Percentiles rank a stretch among this genome's conserved stretches.
Evolutionary conservation across 1,140 invertebrate genomes (phyloP).

Genomic region (Octopus bimaculoides): DNA sequence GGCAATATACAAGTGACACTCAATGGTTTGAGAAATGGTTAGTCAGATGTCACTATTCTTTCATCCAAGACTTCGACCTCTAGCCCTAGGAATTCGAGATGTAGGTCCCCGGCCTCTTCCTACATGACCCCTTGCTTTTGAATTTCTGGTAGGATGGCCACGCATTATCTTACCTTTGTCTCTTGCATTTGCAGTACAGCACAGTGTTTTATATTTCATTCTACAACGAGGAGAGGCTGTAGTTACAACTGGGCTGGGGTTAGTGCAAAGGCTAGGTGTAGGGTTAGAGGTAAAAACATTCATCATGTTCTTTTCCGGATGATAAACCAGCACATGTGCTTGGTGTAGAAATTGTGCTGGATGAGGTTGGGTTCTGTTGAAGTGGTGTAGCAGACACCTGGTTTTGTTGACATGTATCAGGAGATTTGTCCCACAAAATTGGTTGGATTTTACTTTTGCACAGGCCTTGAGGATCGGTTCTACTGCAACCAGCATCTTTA

Average conservation of each 20-base stretch:
- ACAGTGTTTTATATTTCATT: not conserved
- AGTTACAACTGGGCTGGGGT: not conserved
- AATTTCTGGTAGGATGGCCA: not conserved
- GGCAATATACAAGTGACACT: no score
- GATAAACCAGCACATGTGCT: not conserved
- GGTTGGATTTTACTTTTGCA: slow-evolving; percentile 4
- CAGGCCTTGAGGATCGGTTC: not conserved
- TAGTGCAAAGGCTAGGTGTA: not conserved
- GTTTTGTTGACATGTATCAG: not conserved
- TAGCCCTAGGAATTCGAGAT: not conserved
- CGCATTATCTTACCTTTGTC: not conserved
- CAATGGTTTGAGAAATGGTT: no score
- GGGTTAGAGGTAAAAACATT: not conserved
- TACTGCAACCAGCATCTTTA: no score
- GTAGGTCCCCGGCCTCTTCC: not conserved
- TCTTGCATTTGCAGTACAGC: not conserved
- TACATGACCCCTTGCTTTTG: not conserved
- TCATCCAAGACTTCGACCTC: no score
- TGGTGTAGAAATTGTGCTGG: not conserved
- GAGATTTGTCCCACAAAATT: slow-evolving; percentile 3
- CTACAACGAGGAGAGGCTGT: not conserved
- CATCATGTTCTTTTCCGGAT: not conserved
- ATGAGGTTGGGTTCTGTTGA: not conserved
- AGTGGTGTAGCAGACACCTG: not conserved
- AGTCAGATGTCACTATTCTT: no score